Percentiles rank a stretch among this genome's conserved stretches.
Conservation (phyloP, 1,140 invertebrate genomes). For the Radopholus similis region DNA sequence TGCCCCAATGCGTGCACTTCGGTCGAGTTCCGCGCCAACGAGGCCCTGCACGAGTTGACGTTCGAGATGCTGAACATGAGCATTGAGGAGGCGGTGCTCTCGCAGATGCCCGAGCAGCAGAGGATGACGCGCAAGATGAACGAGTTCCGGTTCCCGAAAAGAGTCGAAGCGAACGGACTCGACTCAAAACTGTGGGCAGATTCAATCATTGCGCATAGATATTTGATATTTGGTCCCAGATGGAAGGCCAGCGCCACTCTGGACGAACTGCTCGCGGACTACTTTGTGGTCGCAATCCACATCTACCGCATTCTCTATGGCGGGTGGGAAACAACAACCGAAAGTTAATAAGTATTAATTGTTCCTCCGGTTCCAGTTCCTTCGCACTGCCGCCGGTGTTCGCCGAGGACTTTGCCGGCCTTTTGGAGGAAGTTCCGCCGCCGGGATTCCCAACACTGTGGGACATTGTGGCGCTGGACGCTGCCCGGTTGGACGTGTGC, state of each 20-base stretch:
- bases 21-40: slow-evolving; percentile 11
- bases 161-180: neutral
- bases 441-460: neutral
- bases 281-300: neutral
- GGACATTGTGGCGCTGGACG: neutral
- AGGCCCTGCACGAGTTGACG: slow-evolving; percentile 16
- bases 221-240: neutral
- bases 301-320: slow-evolving; percentile 23
- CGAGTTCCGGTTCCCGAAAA: slow-evolving; percentile 16
- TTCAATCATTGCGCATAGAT: neutral
- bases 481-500: slow-evolving; percentile 2
- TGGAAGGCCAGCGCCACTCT: slow-evolving; percentile 13
- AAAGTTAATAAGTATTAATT: slow-evolving; percentile 6
- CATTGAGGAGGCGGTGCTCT: neutral
- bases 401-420: slow-evolving; percentile 14
- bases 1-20: slow-evolving; percentile 22
- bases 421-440: neutral
- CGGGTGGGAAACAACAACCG: no score
- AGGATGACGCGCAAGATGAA: slow-evolving; percentile 16
- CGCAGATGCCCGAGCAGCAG: slow-evolving; percentile 12
- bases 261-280: neutral
- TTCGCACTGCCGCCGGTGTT: slow-evolving; percentile 16
- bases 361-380: neutral
- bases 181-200: neutral
- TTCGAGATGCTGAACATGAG: slow-evolving; percentile 22